Conservation (phyloP, 2,113 vertebrate species). For the Cisticola juncidis region DNA sequence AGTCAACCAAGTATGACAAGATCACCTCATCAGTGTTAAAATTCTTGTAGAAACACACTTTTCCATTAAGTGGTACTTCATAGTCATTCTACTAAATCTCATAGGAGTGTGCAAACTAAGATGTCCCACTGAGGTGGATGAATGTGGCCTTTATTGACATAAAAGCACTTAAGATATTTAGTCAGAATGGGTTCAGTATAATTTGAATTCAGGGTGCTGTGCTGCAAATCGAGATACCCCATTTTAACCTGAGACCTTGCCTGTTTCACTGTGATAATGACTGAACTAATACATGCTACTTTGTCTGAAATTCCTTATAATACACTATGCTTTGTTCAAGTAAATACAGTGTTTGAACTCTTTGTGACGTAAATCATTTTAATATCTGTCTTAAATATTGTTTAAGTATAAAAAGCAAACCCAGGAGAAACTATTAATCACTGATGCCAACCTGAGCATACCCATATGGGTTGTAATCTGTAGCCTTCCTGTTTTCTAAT, state of each 20-base stretch:
- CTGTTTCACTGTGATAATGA: neutral
- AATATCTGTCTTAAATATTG: conserved; percentile 1
- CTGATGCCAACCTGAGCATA: neutral
- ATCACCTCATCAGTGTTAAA: neutral
- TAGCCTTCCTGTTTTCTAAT: conserved; percentile 10
- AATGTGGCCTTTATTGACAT: neutral
- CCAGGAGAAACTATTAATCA: neutral
- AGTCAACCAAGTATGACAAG: neutral
- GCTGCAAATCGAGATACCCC: neutral
- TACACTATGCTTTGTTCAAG: neutral
- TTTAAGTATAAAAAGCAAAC: conserved; percentile 31
- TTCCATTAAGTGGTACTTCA: neutral
- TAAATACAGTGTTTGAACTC: neutral
- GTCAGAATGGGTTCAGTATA: neutral
- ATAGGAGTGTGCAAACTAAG: neutral
- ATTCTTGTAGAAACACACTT: neutral
- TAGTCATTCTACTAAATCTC: neutral
- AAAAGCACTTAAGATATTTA: neutral
- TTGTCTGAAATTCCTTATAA: neutral
- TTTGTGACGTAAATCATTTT: neutral
- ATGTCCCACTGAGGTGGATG: neutral
- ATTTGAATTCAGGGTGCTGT: neutral
- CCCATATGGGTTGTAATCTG: conserved; percentile 1
- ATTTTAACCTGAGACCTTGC: conserved; percentile 3
- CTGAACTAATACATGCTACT: neutral